A percentile compares a stretch with the other conserved stretches of the same genome.
Evolutionary conservation across 2,797 vertebrate species (phyloP).

Genomic region (Lacerta bilineata): DNA sequence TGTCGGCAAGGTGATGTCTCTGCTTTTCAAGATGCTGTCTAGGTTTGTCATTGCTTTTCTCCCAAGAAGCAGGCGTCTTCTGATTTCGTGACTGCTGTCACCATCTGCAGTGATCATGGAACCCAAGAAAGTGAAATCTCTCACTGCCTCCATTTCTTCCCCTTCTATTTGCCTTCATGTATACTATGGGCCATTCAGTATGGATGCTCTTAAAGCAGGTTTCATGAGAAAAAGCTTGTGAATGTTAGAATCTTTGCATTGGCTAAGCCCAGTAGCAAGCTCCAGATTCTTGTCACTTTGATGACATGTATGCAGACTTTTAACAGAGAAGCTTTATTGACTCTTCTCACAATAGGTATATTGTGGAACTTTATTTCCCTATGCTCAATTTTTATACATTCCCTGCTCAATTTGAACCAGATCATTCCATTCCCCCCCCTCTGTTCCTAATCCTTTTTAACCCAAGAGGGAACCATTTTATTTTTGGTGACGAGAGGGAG

Average conservation of each 20-base stretch:
- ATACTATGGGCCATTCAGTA: neutral
- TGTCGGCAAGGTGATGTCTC: too few relatives aligned
- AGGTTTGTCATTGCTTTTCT: too few relatives aligned
- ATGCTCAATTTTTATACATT: neutral
- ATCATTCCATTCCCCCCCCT: constrained; percentile 29
- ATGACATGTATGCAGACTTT: constrained; percentile 26
- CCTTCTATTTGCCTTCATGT: too few relatives aligned
- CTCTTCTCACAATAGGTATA: constrained; percentile 4
- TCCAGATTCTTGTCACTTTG: neutral
- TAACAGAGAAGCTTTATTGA: constrained; percentile 14
- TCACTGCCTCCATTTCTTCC: too few relatives aligned
- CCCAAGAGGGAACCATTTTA: constrained; percentile 49
- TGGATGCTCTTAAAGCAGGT: neutral
- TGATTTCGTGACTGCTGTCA: too few relatives aligned
- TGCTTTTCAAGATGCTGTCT: too few relatives aligned
- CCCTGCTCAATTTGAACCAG: constrained; percentile 29
- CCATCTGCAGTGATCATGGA: too few relatives aligned
- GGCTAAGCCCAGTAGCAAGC: neutral
- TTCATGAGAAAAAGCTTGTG: neutral
- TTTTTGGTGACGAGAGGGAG: constrained; percentile 17
- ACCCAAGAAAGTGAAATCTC: too few relatives aligned
- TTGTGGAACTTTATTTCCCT: constrained; percentile 33
- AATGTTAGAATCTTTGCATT: neutral
- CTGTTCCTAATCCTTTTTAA: constrained; percentile 49
- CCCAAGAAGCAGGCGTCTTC: too few relatives aligned